Evolutionary conservation across 2,113 vertebrate genomes (phyloP), one percentile per base, ranked within the genome.

Genomic region (Oryzias curvinotus): DNA sequence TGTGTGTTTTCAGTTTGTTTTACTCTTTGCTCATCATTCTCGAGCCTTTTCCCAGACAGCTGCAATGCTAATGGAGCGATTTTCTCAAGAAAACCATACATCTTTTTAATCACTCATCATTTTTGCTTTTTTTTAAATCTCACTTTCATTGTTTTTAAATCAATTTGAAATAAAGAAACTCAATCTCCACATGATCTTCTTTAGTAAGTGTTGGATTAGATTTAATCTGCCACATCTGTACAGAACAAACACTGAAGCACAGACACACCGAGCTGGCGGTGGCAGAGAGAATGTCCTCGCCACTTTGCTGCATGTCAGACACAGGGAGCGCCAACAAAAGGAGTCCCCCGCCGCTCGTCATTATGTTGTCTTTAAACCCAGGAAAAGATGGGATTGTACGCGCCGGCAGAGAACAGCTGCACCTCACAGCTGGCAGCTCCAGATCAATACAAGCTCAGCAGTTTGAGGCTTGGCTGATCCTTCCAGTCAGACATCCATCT

Each of bases 401-500:
- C 26, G 44, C 23, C 57, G 1, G 17, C 36, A 57, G 36, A 59
- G 50, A 46, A 18, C 47, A 73, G 52, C 42, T 14, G 21, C 16
- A 15, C 48, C 2, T 43, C 26, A 61, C 51, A n/a, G 12, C 46
- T 48, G 60, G 54, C 47, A 51, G 14, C 66, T 67, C 21, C 16
- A 42, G 26, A 63, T 69, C 44, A 26, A 15, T 18, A 4, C 1
- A 30, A 5, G 12, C 18, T 30, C n/a, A 28, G 52, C 10, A 12
- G 36, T 57, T 52, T 53, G 2, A 42, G n/a, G 49, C 43, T 57
- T 5, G 55, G 42, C 46, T 49, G 2, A 23, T 23, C 21, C 21
- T 23, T 23, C 21, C 13, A 1, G 18, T 90, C 73, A 89, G 42
- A 85, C 89, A 18, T 92, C 91, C 91, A 92, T 91, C 53, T 91